Evolutionary conservation across 1,140 invertebrate species (phyloP).

Genomic region (Stegodyphus mimosarum): DNA sequence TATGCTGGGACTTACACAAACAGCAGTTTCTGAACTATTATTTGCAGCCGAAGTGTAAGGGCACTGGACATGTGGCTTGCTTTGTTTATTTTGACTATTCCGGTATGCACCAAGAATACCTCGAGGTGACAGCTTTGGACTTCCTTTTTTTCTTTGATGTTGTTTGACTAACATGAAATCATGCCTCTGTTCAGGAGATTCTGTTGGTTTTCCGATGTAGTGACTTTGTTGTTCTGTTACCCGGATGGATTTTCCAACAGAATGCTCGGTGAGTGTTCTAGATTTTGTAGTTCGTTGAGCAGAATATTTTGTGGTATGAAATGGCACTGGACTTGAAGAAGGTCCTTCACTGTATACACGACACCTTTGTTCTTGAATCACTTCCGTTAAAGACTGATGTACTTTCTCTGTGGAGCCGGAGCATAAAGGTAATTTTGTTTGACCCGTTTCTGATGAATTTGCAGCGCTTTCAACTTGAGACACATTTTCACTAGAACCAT

Average conservation of each 20-base stretch:
- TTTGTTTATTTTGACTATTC: constrained; percentile 22
- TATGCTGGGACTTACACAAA: constrained; percentile 3
- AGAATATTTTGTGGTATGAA: constrained; percentile 41
- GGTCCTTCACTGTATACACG: constrained; percentile 51
- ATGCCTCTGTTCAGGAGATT: constrained; percentile 11
- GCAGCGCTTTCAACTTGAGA: not conserved
- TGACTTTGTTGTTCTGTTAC: not conserved
- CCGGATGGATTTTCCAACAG: not conserved
- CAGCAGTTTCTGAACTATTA: constrained; percentile 3
- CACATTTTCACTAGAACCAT: constrained; percentile 8
- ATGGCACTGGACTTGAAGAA: constrained; percentile 9
- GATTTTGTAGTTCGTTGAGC: constrained; percentile 29
- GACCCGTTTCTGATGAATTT: not conserved
- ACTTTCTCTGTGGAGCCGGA: constrained; percentile 19
- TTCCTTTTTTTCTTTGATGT: constrained; percentile 43
- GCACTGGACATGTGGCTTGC: constrained; percentile 14
- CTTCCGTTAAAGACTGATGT: constrained; percentile 30
- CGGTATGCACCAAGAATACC: constrained; percentile 9
- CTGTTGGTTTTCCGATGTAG: not conserved
- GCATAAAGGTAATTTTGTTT: not conserved
- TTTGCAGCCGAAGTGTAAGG: constrained; percentile 7
- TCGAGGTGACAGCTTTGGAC: constrained; percentile 31
- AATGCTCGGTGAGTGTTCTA: constrained; percentile 20
- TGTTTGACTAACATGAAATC: constrained; percentile 23
- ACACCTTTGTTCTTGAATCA: constrained; percentile 53